Conservation (phyloP, 2,888 invertebrate species). For the Spilosoma lubricipeda region DNA sequence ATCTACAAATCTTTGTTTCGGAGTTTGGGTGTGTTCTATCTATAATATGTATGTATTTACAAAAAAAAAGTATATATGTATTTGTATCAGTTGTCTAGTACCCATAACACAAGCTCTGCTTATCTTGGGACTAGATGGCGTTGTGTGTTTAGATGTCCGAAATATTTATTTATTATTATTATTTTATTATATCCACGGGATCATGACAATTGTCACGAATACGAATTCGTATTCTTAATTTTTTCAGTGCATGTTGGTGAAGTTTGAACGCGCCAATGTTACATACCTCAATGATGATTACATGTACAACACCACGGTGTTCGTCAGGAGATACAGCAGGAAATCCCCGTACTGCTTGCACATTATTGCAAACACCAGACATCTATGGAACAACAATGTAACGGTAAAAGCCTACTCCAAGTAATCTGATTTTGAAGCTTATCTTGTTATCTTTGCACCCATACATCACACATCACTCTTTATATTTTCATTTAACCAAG, state of each 20-base stretch:
- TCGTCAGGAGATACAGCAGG: constrained; percentile 12
- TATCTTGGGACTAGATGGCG: too few species aligned
- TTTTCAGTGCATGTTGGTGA: constrained; percentile 16
- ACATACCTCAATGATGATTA: constrained; percentile 6
- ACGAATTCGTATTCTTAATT: too few species aligned
- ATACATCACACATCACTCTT: not conserved
- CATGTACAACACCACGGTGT: not conserved
- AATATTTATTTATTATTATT: too few species aligned
- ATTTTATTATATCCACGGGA: too few species aligned
- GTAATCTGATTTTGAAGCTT: not conserved
- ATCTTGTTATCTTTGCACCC: not conserved
- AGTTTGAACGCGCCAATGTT: constrained; percentile 8
- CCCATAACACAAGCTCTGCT: too few species aligned
- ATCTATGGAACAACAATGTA: not conserved
- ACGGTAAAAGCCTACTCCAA: constrained; percentile 6
- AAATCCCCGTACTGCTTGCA: constrained; percentile 15
- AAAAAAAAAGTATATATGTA: too few species aligned
- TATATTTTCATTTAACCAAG: not conserved
- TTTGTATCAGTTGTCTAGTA: too few species aligned
- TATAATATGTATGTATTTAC: too few species aligned
- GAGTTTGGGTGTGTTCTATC: too few species aligned
- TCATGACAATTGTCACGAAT: too few species aligned
- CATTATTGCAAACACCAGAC: not conserved
- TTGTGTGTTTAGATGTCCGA: too few species aligned
- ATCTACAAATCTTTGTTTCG: too few species aligned